Evolutionary conservation across 2,797 vertebrate species (phyloP).

Genomic region (Helicolenus hilgendorfi): DNA sequence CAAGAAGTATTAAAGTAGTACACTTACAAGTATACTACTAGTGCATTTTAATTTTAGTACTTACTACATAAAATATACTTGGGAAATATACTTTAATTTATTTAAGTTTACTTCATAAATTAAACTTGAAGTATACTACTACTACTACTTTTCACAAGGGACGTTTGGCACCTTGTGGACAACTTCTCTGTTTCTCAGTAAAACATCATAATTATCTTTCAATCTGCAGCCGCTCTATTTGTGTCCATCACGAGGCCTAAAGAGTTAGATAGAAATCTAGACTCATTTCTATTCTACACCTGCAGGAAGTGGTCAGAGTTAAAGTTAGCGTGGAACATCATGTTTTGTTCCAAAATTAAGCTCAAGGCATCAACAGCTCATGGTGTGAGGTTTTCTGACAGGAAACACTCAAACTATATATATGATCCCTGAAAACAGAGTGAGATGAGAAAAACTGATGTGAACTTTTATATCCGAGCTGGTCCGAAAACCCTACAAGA

Average conservation of each 20-base stretch:
- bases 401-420: not conserved
- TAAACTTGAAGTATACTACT: too few species aligned
- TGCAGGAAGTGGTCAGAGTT: slow-evolving; percentile 49
- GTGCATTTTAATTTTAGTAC: too few species aligned
- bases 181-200: not conserved
- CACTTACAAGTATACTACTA: too few species aligned
- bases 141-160: too few species aligned
- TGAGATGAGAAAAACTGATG: not conserved
- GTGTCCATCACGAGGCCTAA: not conserved
- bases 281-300: not conserved
- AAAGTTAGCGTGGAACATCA: not conserved
- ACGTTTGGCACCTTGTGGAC: not conserved
- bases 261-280: not conserved
- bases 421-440: not conserved
- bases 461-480: not conserved
- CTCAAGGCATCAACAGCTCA: not conserved
- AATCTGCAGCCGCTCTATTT: not conserved
- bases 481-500: not conserved
- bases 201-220: not conserved
- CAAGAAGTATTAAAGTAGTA: too few species aligned
- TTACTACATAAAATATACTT: too few species aligned
- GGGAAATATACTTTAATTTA: not conserved
- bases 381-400: not conserved
- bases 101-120: too few species aligned
- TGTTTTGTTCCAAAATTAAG: slow-evolving; percentile 1